These are phyloP conservation scores for Pseudococcus longispinus DNA, from an alignment of 2,888 invertebrate species.

Conservation along the genomic window DNA sequence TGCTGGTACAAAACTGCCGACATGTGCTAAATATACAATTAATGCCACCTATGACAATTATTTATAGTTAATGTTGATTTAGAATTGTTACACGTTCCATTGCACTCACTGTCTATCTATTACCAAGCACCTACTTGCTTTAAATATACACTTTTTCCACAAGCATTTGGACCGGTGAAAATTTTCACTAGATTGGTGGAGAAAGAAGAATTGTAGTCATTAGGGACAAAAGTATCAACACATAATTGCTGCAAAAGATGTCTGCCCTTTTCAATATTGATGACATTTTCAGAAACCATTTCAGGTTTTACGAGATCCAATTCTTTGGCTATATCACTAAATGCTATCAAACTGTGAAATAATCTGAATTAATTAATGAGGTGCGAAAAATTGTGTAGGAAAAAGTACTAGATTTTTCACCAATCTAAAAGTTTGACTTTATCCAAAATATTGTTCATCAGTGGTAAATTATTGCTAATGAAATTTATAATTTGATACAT, in stretches of 20 bases:
- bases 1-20: conserved; percentile 90
- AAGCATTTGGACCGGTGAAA: conserved; percentile 87
- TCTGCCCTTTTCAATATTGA: conserved; percentile 72
- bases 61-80: not conserved
- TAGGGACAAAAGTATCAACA: conserved; percentile 74
- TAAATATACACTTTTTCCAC: conserved; percentile 91
- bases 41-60: conserved; percentile 67
- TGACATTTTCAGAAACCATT: conserved; percentile 59
- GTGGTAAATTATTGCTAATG: conserved; percentile 68
- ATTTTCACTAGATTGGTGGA: conserved; percentile 73
- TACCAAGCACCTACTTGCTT: conserved; percentile 71
- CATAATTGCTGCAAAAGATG: conserved; percentile 80
- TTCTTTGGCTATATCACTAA: conserved; percentile 56
- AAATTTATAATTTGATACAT: conserved; percentile 73
- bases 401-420: conserved; percentile 63
- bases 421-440: conserved; percentile 72
- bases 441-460: conserved; percentile 63
- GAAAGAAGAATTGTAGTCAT: conserved; percentile 71
- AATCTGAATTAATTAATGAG: not conserved
- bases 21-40: conserved; percentile 83
- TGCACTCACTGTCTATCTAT: not conserved
- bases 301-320: conserved; percentile 58
- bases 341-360: conserved; percentile 56
- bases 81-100: too few species aligned
- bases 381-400: not conserved